Percentiles rank a stretch among this genome's conserved stretches.
Evolutionary conservation across 2,888 invertebrate species (phyloP).

Genomic region (Leuctra nigra): DNA sequence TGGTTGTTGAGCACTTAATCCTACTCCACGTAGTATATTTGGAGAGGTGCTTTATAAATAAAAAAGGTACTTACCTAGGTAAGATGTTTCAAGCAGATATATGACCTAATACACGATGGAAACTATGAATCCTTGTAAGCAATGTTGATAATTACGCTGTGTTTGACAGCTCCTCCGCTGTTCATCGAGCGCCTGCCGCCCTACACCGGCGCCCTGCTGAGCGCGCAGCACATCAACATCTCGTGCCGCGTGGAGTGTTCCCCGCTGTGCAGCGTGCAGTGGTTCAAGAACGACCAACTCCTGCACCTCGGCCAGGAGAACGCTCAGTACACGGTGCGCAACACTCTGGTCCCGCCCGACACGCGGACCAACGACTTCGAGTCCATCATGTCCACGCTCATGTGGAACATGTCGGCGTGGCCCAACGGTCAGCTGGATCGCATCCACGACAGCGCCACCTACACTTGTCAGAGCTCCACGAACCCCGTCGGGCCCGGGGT

Average conservation of each 20-base stretch:
- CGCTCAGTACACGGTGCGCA: constrained; percentile 37
- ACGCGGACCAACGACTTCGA: constrained; percentile 79
- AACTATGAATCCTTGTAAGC: too few species aligned
- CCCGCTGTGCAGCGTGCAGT: constrained; percentile 75
- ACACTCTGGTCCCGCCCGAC: constrained; percentile 62
- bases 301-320: constrained; percentile 50
- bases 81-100: too few species aligned
- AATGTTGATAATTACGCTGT: too few species aligned
- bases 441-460: constrained; percentile 68
- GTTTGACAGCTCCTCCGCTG: constrained; percentile 78
- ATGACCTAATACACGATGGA: too few species aligned
- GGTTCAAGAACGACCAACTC: constrained; percentile 71
- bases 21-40: too few species aligned
- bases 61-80: too few species aligned
- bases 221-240: constrained; percentile 58
- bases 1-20: too few species aligned
- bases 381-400: constrained; percentile 78
- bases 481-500: constrained; percentile 76
- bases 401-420: constrained; percentile 85
- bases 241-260: constrained; percentile 87
- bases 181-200: constrained; percentile 79
- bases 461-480: constrained; percentile 72
- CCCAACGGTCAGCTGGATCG: constrained; percentile 69
- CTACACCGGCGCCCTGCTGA: constrained; percentile 50
- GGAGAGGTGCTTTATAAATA: too few species aligned